These are phyloP conservation scores for Tragelaphus imberbis DNA, from an alignment of 2,113 vertebrate species.

Conservation along the genomic window DNA sequence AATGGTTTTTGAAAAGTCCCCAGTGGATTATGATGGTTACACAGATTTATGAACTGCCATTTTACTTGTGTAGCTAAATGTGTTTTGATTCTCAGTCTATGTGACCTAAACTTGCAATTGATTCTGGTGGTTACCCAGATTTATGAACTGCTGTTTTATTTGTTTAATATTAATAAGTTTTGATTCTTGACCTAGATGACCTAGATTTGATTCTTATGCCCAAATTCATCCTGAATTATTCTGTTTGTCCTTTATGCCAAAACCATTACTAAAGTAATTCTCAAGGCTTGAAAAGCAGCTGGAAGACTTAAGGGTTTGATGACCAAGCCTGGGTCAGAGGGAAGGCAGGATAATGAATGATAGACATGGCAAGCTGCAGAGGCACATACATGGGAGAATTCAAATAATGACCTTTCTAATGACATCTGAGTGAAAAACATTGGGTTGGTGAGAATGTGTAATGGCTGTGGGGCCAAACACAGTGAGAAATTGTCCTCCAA, in stretches of 20 bases:
- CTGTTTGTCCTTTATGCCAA: background rate
- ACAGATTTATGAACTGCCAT: background rate
- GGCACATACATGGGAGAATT: constrained; percentile 63
- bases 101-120: background rate
- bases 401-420: constrained; percentile 73
- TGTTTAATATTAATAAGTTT: constrained; percentile 1
- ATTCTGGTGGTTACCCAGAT: background rate
- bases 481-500: constrained; percentile 29
- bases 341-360: constrained; percentile 66
- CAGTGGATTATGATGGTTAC: background rate
- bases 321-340: constrained; percentile 39
- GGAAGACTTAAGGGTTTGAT: constrained; percentile 33
- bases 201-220: background rate
- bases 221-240: constrained; percentile 10
- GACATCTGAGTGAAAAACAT: constrained; percentile 72
- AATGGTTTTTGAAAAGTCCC: background rate
- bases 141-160: background rate
- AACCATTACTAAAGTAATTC: constrained; percentile 26
- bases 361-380: constrained; percentile 60
- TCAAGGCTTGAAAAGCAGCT: background rate
- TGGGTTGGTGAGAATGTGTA: constrained; percentile 39
- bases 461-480: constrained; percentile 47
- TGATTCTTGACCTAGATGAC: background rate
- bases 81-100: constrained; percentile 5
- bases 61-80: constrained; percentile 6